These are phyloP conservation scores for Drosophila dunni DNA, from an alignment of 1,140 invertebrate genomes.

Conservation along the genomic window DNA sequence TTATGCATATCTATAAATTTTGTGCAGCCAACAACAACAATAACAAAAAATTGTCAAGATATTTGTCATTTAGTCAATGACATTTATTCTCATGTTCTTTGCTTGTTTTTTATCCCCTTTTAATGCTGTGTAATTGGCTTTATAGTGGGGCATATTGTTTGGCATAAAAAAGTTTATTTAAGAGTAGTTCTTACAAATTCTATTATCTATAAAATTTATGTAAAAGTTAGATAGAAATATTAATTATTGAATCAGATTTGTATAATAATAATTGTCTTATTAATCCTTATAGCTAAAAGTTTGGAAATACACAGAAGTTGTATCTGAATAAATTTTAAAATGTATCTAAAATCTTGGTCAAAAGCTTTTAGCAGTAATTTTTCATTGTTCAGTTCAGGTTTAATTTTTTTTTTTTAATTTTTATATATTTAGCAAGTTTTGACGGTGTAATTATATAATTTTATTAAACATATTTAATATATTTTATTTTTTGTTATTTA, in stretches of 20 bases:
- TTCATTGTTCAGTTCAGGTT: too few relatives aligned
- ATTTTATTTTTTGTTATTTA: neutral
- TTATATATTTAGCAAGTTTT: too few relatives aligned
- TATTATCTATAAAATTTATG: neutral
- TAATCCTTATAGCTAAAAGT: too few relatives aligned
- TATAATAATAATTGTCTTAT: too few relatives aligned
- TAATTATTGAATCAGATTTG: too few relatives aligned
- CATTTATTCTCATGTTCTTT: conserved; percentile 79
- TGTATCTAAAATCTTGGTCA: too few relatives aligned
- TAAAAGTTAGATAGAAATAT: neutral
- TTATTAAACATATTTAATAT: neutral
- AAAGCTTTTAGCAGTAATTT: too few relatives aligned
- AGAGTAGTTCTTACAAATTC: too few relatives aligned
- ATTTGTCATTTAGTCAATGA: conserved; percentile 82
- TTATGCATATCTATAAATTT: conserved; percentile 57
- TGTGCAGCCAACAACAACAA: conserved; percentile 28
- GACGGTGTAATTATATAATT: too few relatives aligned
- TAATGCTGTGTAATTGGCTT: conserved; percentile 23
- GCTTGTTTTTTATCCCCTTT: conserved; percentile 20
- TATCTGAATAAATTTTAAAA: too few relatives aligned
- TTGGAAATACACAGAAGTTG: too few relatives aligned
- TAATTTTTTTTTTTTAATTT: too few relatives aligned
- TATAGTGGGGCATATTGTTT: neutral
- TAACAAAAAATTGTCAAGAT: conserved; percentile 68
- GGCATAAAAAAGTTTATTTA: neutral